phyloP scores from a whole-genome alignment of 2,113 vertebrate genomes.

The Sapayoa aenigma region DNA sequence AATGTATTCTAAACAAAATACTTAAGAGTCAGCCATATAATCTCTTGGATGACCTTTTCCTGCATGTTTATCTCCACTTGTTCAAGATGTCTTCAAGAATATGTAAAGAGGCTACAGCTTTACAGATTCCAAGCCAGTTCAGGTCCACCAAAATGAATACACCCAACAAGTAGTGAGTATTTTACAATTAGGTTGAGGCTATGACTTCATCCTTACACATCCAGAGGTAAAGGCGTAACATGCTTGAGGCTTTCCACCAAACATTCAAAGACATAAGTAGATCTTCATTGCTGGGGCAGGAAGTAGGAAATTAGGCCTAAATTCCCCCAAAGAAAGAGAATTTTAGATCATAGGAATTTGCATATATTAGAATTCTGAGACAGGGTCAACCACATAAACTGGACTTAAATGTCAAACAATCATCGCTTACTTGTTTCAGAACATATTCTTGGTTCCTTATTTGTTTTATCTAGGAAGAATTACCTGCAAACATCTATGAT shows the following conservation, averaged over 20 bases:
- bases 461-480: neutral
- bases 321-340: neutral
- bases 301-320: neutral
- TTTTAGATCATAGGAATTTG: neutral
- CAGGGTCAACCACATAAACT: neutral
- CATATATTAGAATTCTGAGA: neutral
- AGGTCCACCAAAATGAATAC: neutral
- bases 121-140: neutral
- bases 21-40: neutral
- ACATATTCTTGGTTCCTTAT: neutral
- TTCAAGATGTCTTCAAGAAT: neutral
- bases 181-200: neutral
- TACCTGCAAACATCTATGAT: neutral
- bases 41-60: neutral
- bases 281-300: neutral
- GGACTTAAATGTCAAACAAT: neutral
- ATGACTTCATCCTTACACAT: neutral
- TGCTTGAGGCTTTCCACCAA: neutral
- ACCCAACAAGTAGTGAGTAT: neutral
- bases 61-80: neutral
- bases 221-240: neutral
- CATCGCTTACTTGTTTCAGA: neutral
- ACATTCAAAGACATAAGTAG: neutral
- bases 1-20: neutral
- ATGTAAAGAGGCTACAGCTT: neutral